Evolutionary conservation across 2,888 invertebrate species (phyloP), one percentile per base, ranked within the genome.

Genomic region (Arctia plantaginis): DNA sequence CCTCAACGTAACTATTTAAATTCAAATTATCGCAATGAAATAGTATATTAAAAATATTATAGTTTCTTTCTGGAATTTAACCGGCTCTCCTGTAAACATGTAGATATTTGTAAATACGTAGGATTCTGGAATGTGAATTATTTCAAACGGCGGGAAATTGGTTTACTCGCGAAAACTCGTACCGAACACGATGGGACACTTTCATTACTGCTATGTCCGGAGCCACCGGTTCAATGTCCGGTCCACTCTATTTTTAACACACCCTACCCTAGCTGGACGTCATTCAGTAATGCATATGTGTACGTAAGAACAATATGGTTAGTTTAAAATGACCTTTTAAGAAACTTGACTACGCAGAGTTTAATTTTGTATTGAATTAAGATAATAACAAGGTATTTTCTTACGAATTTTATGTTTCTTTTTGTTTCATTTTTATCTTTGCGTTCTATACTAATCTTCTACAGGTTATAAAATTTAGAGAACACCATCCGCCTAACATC

Each of bases 211-310:
- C 87, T 89, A 90, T 93, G 94, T 94, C 94, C 94, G 93, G 90
- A 88, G 89, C 87, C 85, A 86, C 85, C 92, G 88, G 95, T 94
- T 95, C 94, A 94, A 95, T 93, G 95, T 93, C 94, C 95, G 94
- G 92, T 90, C 82, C 86, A 85, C 87, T 91, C 94, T 95, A 94
- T 95, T 94, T 94, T 93, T 94, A 95, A 92, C 90, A 84, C 86
- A 81, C 86, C 89, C 88, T 86, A 84, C 86, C 89, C 88, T 86
- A 85, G 87, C 87, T 85, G 88, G 86, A 87, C 88, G 78, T 80
- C 81, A 80, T 83, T 80, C 80, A 83, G 85, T 86, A 86, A 81
- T 86, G 87, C 90, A 91, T 87, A 86, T 89, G 88, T 90, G 87
- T 86, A 84, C 77, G 83, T 88, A 83, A 81, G 82, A 88, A 93